Percentiles rank a stretch among this genome's conserved stretches.
Conservation (phyloP, 2,113 vertebrate genomes). For the Panurus biarmicus region DNA sequence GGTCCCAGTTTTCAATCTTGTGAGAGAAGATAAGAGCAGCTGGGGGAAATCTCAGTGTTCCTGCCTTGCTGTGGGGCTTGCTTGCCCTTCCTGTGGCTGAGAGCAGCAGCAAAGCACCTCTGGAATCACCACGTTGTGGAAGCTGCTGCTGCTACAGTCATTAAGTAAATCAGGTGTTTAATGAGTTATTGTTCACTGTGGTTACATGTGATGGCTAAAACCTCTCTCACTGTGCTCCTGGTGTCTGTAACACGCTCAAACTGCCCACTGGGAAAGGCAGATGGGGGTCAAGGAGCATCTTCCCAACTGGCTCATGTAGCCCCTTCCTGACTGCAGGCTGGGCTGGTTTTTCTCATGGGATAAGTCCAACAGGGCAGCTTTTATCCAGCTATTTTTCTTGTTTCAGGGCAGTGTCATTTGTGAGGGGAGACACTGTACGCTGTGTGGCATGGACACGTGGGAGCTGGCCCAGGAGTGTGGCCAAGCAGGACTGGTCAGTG, state of each 20-base stretch:
- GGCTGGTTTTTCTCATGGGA: neutral
- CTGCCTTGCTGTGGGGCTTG: neutral
- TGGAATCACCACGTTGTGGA: rapidly evolving
- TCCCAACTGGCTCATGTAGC: neutral
- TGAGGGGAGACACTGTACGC: neutral
- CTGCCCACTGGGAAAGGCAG: neutral
- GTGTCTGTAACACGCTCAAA: rapidly evolving
- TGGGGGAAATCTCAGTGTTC: neutral
- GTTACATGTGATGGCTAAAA: rapidly evolving
- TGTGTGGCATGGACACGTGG: neutral
- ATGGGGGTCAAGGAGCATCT: neutral
- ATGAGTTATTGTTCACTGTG: neutral
- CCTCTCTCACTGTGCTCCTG: neutral
- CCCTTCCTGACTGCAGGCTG: neutral
- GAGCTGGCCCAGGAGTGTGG: neutral
- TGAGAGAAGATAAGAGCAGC: neutral
- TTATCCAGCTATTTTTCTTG: neutral
- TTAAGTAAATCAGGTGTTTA: neutral
- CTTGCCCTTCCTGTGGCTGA: neutral
- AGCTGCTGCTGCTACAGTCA: rapidly evolving
- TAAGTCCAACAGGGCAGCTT: neutral
- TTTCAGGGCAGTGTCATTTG: neutral
- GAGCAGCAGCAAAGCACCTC: neutral
- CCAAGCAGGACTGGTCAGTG: neutral
- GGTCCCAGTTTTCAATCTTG: neutral